A percentile compares a stretch with the other conserved stretches of the same genome.
phyloP scores from a whole-genome alignment of 2,888 invertebrate species.

The Agriotes lineatus region DNA sequence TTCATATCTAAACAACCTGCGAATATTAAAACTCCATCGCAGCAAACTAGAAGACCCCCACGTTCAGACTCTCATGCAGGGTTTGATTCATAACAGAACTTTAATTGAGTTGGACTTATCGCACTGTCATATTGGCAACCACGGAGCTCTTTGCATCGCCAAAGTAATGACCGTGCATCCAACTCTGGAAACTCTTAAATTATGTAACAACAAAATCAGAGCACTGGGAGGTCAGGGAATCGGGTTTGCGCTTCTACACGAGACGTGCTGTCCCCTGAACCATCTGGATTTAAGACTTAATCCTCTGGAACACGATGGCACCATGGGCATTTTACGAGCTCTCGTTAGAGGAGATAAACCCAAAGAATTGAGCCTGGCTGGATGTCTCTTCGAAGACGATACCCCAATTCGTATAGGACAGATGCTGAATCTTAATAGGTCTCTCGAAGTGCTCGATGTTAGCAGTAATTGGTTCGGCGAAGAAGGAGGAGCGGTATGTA shows the following conservation, averaged over 20 bases:
- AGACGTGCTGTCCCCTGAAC: constrained; percentile 57
- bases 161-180: constrained; percentile 70
- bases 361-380: constrained; percentile 70
- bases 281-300: constrained; percentile 72
- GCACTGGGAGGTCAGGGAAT: constrained; percentile 58
- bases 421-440: constrained; percentile 69
- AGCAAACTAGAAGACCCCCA: constrained; percentile 73
- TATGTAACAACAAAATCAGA: constrained; percentile 48
- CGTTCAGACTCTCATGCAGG: constrained; percentile 71
- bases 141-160: constrained; percentile 74
- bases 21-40: constrained; percentile 70
- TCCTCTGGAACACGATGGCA: constrained; percentile 72
- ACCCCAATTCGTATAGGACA: constrained; percentile 70
- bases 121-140: constrained; percentile 74
- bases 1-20: constrained; percentile 65
- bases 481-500: constrained; percentile 65
- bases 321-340: constrained; percentile 71
- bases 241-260: constrained; percentile 59
- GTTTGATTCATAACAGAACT: constrained; percentile 66
- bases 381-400: constrained; percentile 69
- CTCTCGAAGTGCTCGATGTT: constrained; percentile 70
- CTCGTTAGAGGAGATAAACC: constrained; percentile 71
- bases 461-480: constrained; percentile 73
- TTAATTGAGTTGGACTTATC: constrained; percentile 73
- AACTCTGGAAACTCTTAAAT: constrained; percentile 65